Conservation (phyloP, 2,113 vertebrate genomes). For the Rhinopomastus cyanomelas region DNA sequence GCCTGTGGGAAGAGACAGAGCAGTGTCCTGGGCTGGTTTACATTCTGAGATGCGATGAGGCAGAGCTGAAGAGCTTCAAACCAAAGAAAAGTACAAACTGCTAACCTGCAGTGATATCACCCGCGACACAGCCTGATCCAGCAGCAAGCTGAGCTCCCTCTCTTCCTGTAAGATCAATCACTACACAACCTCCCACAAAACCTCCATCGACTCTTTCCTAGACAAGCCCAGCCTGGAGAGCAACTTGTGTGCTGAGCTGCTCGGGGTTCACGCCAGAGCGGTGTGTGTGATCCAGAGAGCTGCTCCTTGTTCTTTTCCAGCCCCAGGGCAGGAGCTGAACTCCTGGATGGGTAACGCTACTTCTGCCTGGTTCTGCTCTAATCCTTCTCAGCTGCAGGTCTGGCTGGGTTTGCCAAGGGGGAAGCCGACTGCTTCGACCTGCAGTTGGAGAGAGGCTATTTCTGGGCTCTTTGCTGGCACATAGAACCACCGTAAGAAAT, state of each 20-base stretch:
- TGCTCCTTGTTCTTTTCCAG: not conserved
- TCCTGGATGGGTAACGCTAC: not conserved
- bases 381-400: not conserved
- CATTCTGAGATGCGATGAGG: not conserved
- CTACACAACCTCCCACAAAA: not conserved
- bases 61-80: rapidly evolving
- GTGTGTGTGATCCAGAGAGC: not conserved
- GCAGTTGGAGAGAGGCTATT: not conserved
- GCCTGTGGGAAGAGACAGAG: not conserved
- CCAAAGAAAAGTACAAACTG: not conserved
- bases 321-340: not conserved
- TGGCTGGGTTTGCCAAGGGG: not conserved
- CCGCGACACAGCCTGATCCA: rapidly evolving
- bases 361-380: not conserved
- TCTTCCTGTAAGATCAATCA: not conserved
- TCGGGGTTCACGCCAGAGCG: rapidly evolving
- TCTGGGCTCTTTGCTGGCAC: not conserved
- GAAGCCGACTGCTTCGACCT: not conserved
- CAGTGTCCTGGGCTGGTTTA: rapidly evolving
- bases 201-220: rapidly evolving
- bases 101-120: not conserved
- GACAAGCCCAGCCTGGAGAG: not conserved
- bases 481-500: rapidly evolving
- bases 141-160: not conserved
- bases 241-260: not conserved